Evolutionary conservation across 2,888 invertebrate species (phyloP), one percentile per base, ranked within the genome.

Genomic region (Leptopilina syphax): DNA sequence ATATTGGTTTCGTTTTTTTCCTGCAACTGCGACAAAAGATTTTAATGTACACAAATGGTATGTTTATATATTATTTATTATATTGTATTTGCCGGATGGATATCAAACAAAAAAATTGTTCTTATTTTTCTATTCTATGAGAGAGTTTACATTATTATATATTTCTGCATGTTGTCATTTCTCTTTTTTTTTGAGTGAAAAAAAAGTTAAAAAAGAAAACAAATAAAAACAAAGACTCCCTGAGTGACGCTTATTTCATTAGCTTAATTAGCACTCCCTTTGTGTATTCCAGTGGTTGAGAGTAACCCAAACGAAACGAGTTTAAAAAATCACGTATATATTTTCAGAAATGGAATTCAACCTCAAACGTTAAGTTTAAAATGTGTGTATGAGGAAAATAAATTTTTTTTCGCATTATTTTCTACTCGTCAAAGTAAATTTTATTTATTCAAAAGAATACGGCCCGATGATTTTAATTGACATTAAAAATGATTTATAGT

Each of bases 231-330:
- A 67, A 67, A 47, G n/a, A 47, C 18, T 67, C 68, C 1, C 13
- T 54, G 54, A 41, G 70, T 73, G 70, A 57, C 70, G 54, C 70
- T 73, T 73, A 57, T 34, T 73, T 73, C 70, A 73, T 73, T 73
- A 57, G 54, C 54, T 54, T 57, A 34, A 73, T 73, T 57, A 34
- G 70, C 70, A 73, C 27, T n/a, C n/a, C 34, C 54, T 73, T 73
- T 57, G 34, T 54, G 8, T 54, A 10, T 73, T 13, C 9, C 13
- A 27, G 63, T 18, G 63, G 63, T 63, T 63, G 8, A 24, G 18
- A 57, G 57, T n/a, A 73, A 73, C 24, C 54, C 27, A 12, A 65
- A 65, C 12, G 34, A 65, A 65, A 41, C 34, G 10, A 27, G 34
- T 65, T 65, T 34, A 41, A 65, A 65, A 63, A 65, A 65, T 65